These are phyloP conservation scores for Eleutherodactylus coqui DNA, from an alignment of 2,797 vertebrate species.

Conservation along the genomic window DNA sequence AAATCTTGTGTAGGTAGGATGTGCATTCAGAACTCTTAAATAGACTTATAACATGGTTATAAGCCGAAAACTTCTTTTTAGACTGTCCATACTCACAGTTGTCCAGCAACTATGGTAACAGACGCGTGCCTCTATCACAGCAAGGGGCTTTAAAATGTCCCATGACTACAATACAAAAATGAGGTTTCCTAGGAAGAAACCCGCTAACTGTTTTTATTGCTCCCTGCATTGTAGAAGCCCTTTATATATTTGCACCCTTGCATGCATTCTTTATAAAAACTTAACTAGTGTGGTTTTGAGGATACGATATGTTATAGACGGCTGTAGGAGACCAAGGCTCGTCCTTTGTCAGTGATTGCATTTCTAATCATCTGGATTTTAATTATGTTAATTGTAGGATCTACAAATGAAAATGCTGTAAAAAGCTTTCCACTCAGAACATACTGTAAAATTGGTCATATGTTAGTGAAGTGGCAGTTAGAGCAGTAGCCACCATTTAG, in stretches of 20 bases:
- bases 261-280: background rate
- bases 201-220: background rate
- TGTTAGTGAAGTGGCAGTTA: too few species aligned
- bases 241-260: background rate
- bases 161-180: background rate
- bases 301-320: background rate
- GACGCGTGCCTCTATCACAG: constrained; percentile 24
- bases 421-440: background rate
- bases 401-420: background rate
- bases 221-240: background rate
- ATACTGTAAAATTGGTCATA: too few species aligned
- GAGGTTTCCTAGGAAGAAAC: background rate
- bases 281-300: background rate
- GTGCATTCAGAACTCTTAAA: background rate
- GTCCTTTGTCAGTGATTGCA: background rate
- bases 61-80: constrained; percentile 1
- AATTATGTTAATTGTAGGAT: background rate
- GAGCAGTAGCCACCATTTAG: too few species aligned
- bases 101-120: constrained; percentile 32
- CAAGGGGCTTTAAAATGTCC: background rate
- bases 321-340: background rate
- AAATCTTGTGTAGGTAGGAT: constrained; percentile 32
- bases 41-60: background rate
- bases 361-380: background rate
- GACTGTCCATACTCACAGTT: background rate